Percentiles rank a stretch among this genome's conserved stretches.
These are phyloP conservation scores for Ammodramus savannarum DNA, from an alignment of 2,113 vertebrate species.

Conservation along the genomic window DNA sequence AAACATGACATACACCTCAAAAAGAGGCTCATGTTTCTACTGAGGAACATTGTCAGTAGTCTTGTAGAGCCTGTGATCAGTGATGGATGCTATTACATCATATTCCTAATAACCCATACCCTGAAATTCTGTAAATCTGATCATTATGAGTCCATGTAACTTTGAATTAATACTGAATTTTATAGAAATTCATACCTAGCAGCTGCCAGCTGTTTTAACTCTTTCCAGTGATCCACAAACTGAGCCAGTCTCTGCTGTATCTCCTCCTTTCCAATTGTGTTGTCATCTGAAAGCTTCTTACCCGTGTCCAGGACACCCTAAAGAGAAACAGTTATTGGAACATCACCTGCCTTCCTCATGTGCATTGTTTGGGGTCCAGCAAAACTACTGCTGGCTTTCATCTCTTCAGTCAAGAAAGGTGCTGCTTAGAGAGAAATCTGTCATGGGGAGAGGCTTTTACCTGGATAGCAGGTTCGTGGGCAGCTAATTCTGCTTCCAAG, in stretches of 20 bases:
- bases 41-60: background rate
- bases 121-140: background rate
- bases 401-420: background rate
- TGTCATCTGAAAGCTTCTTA: conserved; percentile 94
- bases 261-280: conserved; percentile 97
- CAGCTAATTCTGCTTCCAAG: conserved; percentile 92
- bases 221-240: conserved; percentile 97
- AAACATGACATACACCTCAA: background rate
- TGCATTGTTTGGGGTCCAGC: background rate
- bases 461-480: conserved; percentile 95
- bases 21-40: background rate
- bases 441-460: conserved; percentile 51
- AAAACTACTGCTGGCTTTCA: background rate
- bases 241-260: conserved; percentile 95
- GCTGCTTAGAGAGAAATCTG: background rate
- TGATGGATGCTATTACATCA: background rate
- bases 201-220: conserved; percentile 89
- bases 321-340: background rate
- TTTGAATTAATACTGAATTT: background rate
- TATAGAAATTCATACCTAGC: conserved; percentile 78
- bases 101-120: background rate
- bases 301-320: conserved; percentile 95
- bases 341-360: background rate
- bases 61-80: background rate
- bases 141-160: background rate